Evolutionary conservation across 2,888 invertebrate genomes (phyloP), one percentile per base, ranked within the genome.

Genomic region (Vanessa cardui): DNA sequence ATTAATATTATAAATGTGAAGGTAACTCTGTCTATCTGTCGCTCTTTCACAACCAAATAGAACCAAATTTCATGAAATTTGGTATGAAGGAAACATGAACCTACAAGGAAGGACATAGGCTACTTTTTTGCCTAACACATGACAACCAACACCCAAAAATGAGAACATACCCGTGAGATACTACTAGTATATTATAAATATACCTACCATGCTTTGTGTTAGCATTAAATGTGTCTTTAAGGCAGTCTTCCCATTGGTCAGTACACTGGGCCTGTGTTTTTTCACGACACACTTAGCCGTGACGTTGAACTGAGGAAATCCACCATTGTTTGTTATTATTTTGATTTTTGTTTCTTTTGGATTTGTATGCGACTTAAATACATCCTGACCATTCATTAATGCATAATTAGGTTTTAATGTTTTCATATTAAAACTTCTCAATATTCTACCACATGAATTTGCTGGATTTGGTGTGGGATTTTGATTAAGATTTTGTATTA

Each of bases 351-450:
- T 66, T 15, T 74, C 70, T 18, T 72, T 69, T 7, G 74, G 70
- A 50, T 54, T 71, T 33, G 72, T 47, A 18, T 49, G 66, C 0
- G 63, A 49, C 31, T 31, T 73, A 65, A 54, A 15, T 26, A 73
- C 64, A 21, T 76, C 56, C 16, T 72, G 66, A 31, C 76, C 72
- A 20, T 73, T 72, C 15, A 71, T 47, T 18, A 77, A 50, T 12
- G 75, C 77, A 68, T 80, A 80, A 54, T 78, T 79, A 0, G 79
- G 69, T 62, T 74, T 71, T 58, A 71, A 39, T 73, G 61, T 52
- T 68, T 77, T 82, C 15, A 75, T 39, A 58, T 77, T 80, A 62
- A 74, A 88, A 71, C 89, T 90, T 9, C 89, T 77, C 4, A 90
- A 73, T 0, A 88, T 83, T 71, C 88, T 73, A 62, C 86, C 87